These are phyloP conservation scores for Nannospalax galili DNA, from an alignment of 2,113 vertebrate genomes.

Conservation along the genomic window DNA sequence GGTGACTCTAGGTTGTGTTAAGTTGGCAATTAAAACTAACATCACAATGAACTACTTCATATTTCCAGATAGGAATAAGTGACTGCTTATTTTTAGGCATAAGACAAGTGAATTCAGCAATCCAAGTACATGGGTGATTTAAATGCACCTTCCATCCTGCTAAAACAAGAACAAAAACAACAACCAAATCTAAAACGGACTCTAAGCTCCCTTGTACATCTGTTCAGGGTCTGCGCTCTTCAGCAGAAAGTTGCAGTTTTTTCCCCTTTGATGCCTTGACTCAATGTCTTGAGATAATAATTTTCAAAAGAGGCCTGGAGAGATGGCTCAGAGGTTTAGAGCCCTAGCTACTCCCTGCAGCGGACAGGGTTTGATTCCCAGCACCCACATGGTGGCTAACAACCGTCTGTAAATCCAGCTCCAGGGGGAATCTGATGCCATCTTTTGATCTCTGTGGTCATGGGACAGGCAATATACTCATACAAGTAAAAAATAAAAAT, in stretches of 20 bases:
- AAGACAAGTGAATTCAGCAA: background rate
- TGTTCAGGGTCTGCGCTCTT: background rate
- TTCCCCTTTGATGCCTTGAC: background rate
- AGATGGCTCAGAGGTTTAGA: no score
- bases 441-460: no score
- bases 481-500: no score
- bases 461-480: no score
- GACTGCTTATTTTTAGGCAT: background rate
- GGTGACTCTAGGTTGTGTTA: background rate
- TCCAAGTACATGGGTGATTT: background rate
- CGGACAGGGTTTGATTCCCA: no score
- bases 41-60: background rate
- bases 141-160: background rate
- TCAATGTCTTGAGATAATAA: background rate
- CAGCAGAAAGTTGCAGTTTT: background rate
- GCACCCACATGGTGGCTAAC: no score
- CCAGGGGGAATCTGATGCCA: no score
- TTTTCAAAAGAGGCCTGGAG: background rate
- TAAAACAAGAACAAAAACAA: background rate
- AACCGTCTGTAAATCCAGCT: no score
- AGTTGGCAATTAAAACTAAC: background rate
- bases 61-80: background rate
- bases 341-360: no score
- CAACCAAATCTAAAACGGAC: background rate
- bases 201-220: background rate